A percentile compares a stretch with the other conserved stretches of the same genome.
Conservation (phyloP, 1,140 invertebrate genomes). For the Drosophila auraria region DNA sequence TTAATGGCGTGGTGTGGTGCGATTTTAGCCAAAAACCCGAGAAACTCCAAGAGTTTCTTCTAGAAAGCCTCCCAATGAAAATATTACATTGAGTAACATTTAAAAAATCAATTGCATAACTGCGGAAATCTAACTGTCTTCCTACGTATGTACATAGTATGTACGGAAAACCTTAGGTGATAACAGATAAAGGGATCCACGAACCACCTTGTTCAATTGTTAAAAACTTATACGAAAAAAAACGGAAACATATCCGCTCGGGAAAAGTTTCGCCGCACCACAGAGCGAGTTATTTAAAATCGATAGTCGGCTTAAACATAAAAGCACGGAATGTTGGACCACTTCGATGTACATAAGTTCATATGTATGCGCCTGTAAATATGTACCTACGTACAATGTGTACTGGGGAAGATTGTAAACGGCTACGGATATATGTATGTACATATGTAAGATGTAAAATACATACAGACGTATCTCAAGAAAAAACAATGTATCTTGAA, state of each 20-base stretch:
- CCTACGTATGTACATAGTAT: not conserved
- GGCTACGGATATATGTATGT: conserved; percentile 16
- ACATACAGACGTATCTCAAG: not conserved
- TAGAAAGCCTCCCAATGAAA: not conserved
- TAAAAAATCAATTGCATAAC: conserved; percentile 25
- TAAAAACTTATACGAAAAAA: not conserved
- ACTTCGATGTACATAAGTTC: conserved; percentile 45
- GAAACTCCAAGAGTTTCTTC: not conserved
- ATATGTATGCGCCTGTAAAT: conserved; percentile 32
- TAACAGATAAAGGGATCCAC: conserved; percentile 1
- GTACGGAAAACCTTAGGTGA: not conserved
- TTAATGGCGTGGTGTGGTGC: not conserved
- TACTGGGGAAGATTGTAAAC: conserved; percentile 32
- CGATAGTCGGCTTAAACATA: conserved; percentile 48
- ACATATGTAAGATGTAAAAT: conserved; percentile 24
- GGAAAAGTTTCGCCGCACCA: conserved; percentile 23
- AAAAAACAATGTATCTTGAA: conserved; percentile 10
- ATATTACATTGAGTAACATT: conserved; percentile 1
- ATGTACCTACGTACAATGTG: conserved; percentile 26
- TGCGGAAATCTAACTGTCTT: not conserved
- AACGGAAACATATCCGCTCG: not conserved
- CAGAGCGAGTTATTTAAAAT: conserved; percentile 29
- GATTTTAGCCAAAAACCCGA: conserved; percentile 2
- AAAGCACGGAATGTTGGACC: conserved; percentile 35
- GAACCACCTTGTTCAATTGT: not conserved